These are phyloP conservation scores for Lates japonicus DNA, from an alignment of 2,797 vertebrate genomes.

Conservation along the genomic window DNA sequence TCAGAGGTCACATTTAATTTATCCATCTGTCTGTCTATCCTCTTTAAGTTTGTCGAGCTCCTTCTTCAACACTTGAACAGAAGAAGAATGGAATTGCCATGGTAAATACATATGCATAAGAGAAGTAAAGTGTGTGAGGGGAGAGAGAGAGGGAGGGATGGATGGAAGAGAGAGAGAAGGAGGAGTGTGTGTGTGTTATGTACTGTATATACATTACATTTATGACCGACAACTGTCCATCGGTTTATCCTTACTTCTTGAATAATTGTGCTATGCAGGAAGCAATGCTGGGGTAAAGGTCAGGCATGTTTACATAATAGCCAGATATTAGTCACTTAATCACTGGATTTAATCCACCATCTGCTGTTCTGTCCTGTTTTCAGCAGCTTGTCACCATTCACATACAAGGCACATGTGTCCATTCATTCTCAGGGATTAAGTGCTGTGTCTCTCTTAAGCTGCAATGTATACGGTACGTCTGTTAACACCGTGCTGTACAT, in stretches of 20 bases:
- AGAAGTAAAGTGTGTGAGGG: too few species aligned
- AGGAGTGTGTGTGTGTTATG: not conserved
- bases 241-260: constrained; percentile 15
- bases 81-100: constrained; percentile 71
- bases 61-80: constrained; percentile 40
- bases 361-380: constrained; percentile 64
- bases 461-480: not conserved
- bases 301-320: constrained; percentile 70
- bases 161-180: too few species aligned
- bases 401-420: constrained; percentile 52
- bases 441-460: constrained; percentile 19
- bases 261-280: constrained; percentile 30
- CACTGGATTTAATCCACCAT: constrained; percentile 73
- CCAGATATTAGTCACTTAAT: constrained; percentile 75
- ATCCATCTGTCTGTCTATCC: not conserved
- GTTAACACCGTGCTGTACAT: not conserved
- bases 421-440: constrained; percentile 63
- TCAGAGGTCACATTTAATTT: constrained; percentile 19
- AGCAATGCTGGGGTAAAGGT: constrained; percentile 44
- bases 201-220: not conserved
- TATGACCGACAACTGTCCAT: constrained; percentile 3
- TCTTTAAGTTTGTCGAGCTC: constrained; percentile 31
- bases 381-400: constrained; percentile 55
- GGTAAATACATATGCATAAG: constrained; percentile 68
- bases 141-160: too few species aligned